Percentiles rank a stretch among this genome's conserved stretches.
phyloP scores from a whole-genome alignment of 2,888 invertebrate species.

The Scrobipalpa atriplicella region DNA sequence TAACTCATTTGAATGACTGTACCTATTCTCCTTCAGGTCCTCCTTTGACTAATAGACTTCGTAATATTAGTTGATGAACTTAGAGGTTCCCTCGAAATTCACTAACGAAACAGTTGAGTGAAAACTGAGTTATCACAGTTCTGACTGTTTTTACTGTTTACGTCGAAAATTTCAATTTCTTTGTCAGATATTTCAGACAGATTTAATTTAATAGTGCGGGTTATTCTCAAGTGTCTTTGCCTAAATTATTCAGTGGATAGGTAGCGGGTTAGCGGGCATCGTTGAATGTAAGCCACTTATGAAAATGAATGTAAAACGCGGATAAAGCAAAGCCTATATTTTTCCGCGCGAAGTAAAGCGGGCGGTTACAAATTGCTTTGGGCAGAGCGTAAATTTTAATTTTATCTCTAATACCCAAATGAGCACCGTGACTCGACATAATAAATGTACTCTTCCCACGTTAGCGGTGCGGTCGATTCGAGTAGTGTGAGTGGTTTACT shows the following conservation, averaged over 20 bases:
- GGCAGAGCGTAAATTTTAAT: conserved; percentile 83
- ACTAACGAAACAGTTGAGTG: conserved; percentile 11
- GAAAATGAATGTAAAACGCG: conserved; percentile 78
- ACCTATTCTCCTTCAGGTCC: conserved; percentile 45
- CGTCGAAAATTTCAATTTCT: conserved; percentile 8
- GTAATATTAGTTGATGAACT: conserved; percentile 31
- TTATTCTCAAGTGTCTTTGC: conserved; percentile 20
- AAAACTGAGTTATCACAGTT: conserved; percentile 6
- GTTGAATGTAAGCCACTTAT: conserved; percentile 76
- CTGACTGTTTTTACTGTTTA: neutral
- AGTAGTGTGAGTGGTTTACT: conserved; percentile 36
- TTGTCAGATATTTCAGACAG: neutral
- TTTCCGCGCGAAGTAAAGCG: conserved; percentile 79
- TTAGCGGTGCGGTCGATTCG: conserved; percentile 65
- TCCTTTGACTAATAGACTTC: conserved; percentile 63
- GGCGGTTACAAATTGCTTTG: conserved; percentile 82
- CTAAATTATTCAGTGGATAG: conserved; percentile 21
- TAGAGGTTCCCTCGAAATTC: conserved; percentile 5
- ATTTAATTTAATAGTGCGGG: conserved; percentile 16
- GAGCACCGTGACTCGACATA: conserved; percentile 81
- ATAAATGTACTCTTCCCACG: conserved; percentile 81
- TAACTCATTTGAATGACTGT: neutral
- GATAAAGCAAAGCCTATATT: conserved; percentile 82
- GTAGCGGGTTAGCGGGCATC: conserved; percentile 39
- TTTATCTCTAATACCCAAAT: conserved; percentile 83